Percentiles rank a stretch among this genome's conserved stretches.
These are phyloP conservation scores for Hypselothyrea guttata DNA, from an alignment of 2,888 invertebrate species.

Conservation along the genomic window DNA sequence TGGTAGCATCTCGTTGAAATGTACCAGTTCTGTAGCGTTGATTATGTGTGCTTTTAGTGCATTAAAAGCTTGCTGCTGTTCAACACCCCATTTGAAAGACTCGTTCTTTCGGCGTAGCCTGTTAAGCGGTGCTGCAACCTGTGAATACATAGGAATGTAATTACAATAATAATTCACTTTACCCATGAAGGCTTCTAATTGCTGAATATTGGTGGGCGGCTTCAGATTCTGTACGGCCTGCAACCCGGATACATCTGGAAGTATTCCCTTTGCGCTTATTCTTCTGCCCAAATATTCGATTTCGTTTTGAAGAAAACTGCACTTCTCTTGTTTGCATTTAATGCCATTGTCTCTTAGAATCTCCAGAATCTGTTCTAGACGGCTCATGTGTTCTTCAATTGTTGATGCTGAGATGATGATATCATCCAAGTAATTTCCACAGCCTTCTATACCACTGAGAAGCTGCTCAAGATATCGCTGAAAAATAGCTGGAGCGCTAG, in stretches of 20 bases:
- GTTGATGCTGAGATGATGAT: conserved; percentile 7
- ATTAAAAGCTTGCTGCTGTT: neutral
- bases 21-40: neutral
- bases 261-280: neutral
- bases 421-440: conserved; percentile 15
- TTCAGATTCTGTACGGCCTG: neutral
- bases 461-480: conserved; percentile 10
- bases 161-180: conserved; percentile 63
- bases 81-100: neutral
- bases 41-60: neutral
- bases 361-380: neutral
- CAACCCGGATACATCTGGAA: neutral
- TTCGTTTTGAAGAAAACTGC: conserved; percentile 50
- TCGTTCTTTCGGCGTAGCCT: neutral
- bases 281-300: neutral
- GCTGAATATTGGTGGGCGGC: conserved; percentile 14
- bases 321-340: conserved; percentile 53
- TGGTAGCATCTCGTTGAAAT: neutral
- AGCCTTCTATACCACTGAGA: conserved; percentile 7
- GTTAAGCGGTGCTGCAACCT: neutral
- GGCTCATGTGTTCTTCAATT: neutral
- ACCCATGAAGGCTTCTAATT: conserved; percentile 62
- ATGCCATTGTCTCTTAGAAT: conserved; percentile 41
- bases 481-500: conserved; percentile 8
- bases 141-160: neutral